Base-by-base conservation (phyloP, 2,113 vertebrate genomes). In the Odocoileus virginianus region DNA sequence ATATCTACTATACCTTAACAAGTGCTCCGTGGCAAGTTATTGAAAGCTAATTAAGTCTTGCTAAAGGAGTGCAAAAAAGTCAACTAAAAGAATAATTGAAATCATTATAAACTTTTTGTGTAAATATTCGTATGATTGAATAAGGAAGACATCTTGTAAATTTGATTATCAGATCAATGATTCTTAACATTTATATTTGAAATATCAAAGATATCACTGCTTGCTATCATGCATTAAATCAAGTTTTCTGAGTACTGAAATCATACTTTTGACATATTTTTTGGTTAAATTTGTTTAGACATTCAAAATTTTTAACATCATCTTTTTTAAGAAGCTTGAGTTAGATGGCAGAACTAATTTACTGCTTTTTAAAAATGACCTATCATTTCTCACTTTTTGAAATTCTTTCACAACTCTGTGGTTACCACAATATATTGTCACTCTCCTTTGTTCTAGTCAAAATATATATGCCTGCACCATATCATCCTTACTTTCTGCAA, bases 21-120 rank as follows among this genome's bases (percentile, higher is more conserved):
- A 94, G 28, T 33, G 33, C 17, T 92, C 54, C 40, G 83, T 82
- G 43, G 5, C 30, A 95, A 85, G 92, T 83, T 92, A 91, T 61
- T 91, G 36, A 91, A 92, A 97, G 90, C 50, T 97, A 97, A 96
- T 95, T 90, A 93, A 47, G 25, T 60, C 57, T 97, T 96, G 11
- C 8, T 43, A 93, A 92, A 95, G 23, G 25, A 96, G 76, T 76
- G 15, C 21, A 90, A 91, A 93, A 94, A 81, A 40, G n/a, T 54
- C 84, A 92, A 85, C 47, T 91, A 87, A 43, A 87, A 94, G 30
- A 89, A 14, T 92, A 94, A 96, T 13, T 88, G 7, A 96, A 92
- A 94, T 86, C 6, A 89, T 76, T 87, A 78, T 60, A 87, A 74
- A 15, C 19, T 96, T 76, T 87, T 74, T 33, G 52, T 50, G 40